A percentile compares a stretch with the other conserved stretches of the same genome.
These are phyloP conservation scores for Acropora tenuis DNA, from an alignment of 64 coral and sea anemone species.

Conservation along the genomic window DNA sequence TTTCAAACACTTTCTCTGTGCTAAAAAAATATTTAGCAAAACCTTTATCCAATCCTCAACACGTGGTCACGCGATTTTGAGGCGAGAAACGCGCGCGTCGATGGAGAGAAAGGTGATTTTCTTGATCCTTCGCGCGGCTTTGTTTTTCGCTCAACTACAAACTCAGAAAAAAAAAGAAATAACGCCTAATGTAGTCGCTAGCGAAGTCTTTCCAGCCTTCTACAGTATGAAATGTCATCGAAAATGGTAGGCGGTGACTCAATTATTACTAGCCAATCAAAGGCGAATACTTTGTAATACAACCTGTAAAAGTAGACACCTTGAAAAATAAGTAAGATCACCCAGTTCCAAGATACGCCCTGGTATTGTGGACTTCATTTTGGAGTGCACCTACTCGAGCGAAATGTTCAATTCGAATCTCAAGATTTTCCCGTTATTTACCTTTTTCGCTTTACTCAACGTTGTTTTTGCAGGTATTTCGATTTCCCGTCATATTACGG, in stretches of 20 bases:
- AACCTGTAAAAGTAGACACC: conserved; percentile 22
- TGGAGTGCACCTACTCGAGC: not conserved
- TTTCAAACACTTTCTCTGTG: too few relatives aligned
- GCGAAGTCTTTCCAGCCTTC: not conserved
- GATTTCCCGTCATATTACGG: not conserved
- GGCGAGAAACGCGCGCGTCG: too few relatives aligned
- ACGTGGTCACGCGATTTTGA: too few relatives aligned
- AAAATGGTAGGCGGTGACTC: conserved; percentile 1
- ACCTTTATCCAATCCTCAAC: too few relatives aligned
- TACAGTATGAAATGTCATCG: not conserved
- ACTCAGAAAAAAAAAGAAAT: too few relatives aligned
- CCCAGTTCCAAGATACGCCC: not conserved
- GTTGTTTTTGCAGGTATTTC: conserved; percentile 37
- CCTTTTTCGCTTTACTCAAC: conserved; percentile 10
- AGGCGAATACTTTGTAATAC: not conserved
- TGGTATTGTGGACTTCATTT: not conserved
- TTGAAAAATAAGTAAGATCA: conserved; percentile 3
- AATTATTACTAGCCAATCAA: conserved; percentile 20
- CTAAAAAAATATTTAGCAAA: too few relatives aligned
- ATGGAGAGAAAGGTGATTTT: too few relatives aligned
- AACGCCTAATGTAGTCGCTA: too few relatives aligned
- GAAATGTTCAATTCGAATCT: not conserved
- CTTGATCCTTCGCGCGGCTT: too few relatives aligned
- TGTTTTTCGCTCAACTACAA: too few relatives aligned
- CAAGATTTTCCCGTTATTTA: conserved; percentile 1